Base-by-base conservation (phyloP, 1,140 invertebrate genomes). In the Temnothorax longispinosus region DNA sequence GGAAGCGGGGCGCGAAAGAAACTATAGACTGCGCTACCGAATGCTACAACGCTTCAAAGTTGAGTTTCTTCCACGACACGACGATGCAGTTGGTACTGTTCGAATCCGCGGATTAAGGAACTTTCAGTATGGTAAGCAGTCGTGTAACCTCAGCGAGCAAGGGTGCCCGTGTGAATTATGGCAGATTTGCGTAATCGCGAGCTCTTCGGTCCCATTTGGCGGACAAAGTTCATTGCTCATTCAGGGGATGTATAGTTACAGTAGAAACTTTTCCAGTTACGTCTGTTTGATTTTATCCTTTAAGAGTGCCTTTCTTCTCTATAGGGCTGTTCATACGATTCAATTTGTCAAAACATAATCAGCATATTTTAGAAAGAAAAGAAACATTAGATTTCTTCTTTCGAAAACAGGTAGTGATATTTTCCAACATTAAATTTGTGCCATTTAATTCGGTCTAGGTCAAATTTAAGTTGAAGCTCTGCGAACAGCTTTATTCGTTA, bases 71-170 rank as follows among this genome's bases (percentile, higher is more conserved):
- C 21, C 58, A 21, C 56, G 32, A n/a, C 69, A 52, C 47, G 44
- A 27, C 47, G 35, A 52, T 52, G 50, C 58, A 60, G 44, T 78
- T 54, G 60, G 60, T 65, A 32, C 27, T 27, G 72, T 78, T 85
- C 47, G 74, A 32, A 85, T 78, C 74, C 60, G 74, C 74, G 74
- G 82, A 85, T 85, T 85, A 85, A 78, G 62, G 60, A 85, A 85
- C 58, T 85, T 85, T 85, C 82, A 32, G 35, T 54, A 85, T 85
- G 71, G 47, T 85, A 85, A 85, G 82, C 58, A 65, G 82, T 85
- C 54, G 81, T 85, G 62, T 78, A 85, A 65, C 74, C 47, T 85
- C 62, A 35, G 74, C 58, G 62, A 77, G 69, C 32, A 52, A 38
- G n/a, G 50, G 32, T 50, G 67, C 38, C 47, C 60, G 62, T 78